Conservation (phyloP, 2,888 invertebrate species). For the Ophonus ardosiacus region DNA sequence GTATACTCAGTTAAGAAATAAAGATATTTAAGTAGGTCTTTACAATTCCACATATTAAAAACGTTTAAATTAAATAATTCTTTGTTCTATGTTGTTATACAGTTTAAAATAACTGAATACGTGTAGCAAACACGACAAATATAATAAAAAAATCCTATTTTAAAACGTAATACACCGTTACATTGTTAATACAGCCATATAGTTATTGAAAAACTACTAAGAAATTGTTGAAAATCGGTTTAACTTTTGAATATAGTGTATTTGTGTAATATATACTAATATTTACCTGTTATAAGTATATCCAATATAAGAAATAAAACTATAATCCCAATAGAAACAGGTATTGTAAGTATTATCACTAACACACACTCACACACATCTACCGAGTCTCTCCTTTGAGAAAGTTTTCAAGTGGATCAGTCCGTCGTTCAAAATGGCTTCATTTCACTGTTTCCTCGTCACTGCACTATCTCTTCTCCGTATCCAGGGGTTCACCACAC, state of each 20-base stretch:
- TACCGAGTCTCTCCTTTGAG: background rate
- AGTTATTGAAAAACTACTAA: background rate
- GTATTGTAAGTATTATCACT: background rate
- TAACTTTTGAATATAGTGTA: background rate
- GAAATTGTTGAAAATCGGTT: background rate
- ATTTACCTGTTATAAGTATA: background rate
- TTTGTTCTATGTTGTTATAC: background rate
- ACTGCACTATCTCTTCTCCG: background rate
- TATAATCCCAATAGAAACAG: background rate
- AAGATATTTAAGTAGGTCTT: too few species aligned
- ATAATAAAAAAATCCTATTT: background rate
- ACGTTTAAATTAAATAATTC: background rate
- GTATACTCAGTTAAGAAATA: background rate
- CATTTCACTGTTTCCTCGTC: slow-evolving; percentile 10
- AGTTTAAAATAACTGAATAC: background rate
- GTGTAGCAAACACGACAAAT: background rate
- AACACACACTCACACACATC: slow-evolving; percentile 27
- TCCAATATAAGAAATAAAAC: background rate
- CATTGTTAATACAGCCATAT: background rate
- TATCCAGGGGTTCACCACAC: slow-evolving; percentile 19
- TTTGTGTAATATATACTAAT: background rate
- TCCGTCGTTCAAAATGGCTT: slow-evolving; percentile 60
- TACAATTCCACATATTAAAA: background rate
- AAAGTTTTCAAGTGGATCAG: background rate
- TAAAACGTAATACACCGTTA: background rate